Evolutionary conservation across 2,888 invertebrate species (phyloP).

Genomic region (Synergus laeviventris): DNA sequence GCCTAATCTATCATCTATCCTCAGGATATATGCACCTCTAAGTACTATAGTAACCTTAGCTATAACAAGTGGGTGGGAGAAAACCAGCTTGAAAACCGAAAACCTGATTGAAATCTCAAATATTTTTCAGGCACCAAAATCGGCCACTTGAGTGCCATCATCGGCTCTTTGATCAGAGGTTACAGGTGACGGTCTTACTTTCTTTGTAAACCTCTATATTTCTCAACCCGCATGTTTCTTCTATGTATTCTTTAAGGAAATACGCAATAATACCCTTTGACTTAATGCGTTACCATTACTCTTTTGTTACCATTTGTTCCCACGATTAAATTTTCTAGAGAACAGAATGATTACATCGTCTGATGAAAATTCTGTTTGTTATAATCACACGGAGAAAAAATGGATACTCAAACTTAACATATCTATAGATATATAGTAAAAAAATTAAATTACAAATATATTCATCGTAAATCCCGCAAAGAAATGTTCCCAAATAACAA

Average conservation of each 20-base stretch:
- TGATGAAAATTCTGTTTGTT: too few species aligned
- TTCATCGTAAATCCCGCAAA: too few species aligned
- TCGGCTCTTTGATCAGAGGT: neutral
- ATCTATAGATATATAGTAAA: too few species aligned
- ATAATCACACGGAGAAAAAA: too few species aligned
- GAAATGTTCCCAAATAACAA: too few species aligned
- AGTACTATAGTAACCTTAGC: neutral
- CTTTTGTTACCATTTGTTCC: neutral
- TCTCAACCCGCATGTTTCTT: conserved; percentile 6
- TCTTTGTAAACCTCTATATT: conserved; percentile 1
- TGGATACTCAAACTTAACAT: too few species aligned
- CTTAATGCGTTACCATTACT: neutral
- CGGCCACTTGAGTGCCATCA: conserved; percentile 28
- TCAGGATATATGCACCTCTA: neutral
- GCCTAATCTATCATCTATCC: conserved; percentile 32
- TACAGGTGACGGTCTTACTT: conserved; percentile 27
- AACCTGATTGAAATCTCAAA: conserved; percentile 20
- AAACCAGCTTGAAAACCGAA: conserved; percentile 28
- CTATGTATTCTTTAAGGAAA: neutral
- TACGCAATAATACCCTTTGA: conserved; percentile 4
- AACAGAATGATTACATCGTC: neutral
- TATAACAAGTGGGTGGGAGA: conserved; percentile 25
- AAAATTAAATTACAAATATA: too few species aligned
- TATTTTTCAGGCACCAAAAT: conserved; percentile 13
- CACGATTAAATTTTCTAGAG: neutral